Evolutionary conservation across 2,888 invertebrate genomes (phyloP).

Genomic region (Tetragonisca angustula): DNA sequence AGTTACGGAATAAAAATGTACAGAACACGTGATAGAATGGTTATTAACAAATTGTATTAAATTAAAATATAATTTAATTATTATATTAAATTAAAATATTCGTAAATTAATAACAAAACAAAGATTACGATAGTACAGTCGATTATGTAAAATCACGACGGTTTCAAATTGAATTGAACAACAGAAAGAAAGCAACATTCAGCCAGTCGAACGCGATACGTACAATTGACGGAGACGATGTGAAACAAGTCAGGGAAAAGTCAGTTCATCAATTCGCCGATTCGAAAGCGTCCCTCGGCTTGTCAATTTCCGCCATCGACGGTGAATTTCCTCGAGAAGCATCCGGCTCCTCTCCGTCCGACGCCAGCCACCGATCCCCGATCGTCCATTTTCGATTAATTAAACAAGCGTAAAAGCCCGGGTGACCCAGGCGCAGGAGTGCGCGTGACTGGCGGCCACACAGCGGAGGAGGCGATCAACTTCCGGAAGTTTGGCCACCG

Average conservation of each 20-base stretch:
- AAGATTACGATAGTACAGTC: too few species aligned
- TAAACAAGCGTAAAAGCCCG: constrained; percentile 49
- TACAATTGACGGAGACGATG: not conserved
- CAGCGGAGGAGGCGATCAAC: constrained; percentile 58
- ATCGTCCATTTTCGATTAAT: constrained; percentile 51
- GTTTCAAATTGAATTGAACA: too few species aligned
- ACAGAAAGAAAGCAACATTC: not conserved
- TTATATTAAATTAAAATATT: too few species aligned
- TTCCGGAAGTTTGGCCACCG: constrained; percentile 64
- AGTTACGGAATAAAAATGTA: too few species aligned
- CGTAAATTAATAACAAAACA: too few species aligned
- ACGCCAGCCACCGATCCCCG: not conserved
- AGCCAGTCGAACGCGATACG: not conserved
- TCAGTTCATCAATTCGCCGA: not conserved
- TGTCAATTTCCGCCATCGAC: constrained; percentile 21
- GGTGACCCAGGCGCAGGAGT: constrained; percentile 29
- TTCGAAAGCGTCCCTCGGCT: not conserved
- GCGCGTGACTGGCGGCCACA: constrained; percentile 59
- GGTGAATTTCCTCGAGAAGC: not conserved
- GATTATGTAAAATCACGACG: too few species aligned
- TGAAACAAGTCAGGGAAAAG: not conserved
- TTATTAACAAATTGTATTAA: too few species aligned
- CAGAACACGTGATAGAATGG: too few species aligned
- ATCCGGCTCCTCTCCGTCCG: not conserved
- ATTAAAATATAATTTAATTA: too few species aligned